phyloP scores from a whole-genome alignment of 2,797 vertebrate species.

The Chloroceryle inda region DNA sequence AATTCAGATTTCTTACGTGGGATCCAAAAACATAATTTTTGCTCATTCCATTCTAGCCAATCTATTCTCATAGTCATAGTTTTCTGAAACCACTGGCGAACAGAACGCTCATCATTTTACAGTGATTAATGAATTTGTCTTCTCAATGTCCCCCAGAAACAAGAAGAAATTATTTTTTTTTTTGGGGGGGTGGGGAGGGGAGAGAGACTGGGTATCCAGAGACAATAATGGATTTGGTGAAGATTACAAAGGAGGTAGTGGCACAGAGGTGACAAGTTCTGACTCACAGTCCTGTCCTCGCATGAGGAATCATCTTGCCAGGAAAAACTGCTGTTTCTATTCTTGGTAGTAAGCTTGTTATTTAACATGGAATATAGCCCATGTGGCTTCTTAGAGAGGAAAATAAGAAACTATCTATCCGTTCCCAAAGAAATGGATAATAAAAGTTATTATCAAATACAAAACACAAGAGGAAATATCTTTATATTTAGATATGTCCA shows the following conservation, averaged over 20 bases:
- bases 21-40: neutral
- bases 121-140: constrained; percentile 21
- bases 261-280: neutral
- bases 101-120: neutral
- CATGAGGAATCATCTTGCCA: neutral
- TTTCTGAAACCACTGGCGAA: neutral
- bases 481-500: neutral
- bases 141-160: neutral
- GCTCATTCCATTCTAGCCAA: neutral
- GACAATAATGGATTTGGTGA: neutral
- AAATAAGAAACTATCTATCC: neutral
- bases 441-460: neutral
- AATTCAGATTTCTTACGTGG: neutral
- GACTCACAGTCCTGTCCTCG: neutral
- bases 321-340: neutral
- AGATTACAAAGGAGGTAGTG: neutral
- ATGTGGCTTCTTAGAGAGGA: neutral
- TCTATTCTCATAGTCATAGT: neutral
- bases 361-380: neutral
- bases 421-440: neutral
- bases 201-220: neutral
- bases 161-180: neutral
- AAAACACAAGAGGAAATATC: neutral
- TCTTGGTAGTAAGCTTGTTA: neutral
- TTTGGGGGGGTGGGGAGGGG: too few relatives aligned